Conservation (phyloP, 30 jellyfish, hydroid and myxozoan species). For the Turritopsis rubra region DNA sequence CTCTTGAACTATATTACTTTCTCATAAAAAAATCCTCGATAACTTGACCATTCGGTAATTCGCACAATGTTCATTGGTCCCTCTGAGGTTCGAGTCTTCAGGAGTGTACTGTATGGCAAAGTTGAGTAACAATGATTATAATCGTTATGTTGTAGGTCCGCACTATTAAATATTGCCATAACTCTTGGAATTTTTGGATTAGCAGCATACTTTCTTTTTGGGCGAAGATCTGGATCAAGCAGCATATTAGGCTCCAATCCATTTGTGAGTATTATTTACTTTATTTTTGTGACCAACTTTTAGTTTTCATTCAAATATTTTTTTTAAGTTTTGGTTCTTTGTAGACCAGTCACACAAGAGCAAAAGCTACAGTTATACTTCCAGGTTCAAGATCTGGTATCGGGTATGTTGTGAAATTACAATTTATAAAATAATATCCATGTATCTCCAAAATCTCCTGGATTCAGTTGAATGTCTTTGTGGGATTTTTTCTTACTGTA, state of each 20-base stretch:
- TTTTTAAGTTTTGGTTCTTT: neutral
- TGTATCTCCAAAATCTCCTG: no score
- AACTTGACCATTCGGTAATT: no score
- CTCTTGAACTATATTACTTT: no score
- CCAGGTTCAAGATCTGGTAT: constrained; percentile 72
- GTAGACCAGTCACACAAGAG: constrained; percentile 63
- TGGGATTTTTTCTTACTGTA: neutral
- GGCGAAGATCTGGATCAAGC: constrained; percentile 44
- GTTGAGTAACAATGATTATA: neutral
- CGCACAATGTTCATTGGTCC: no score
- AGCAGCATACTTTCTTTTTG: constrained; percentile 44
- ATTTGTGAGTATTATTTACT: constrained; percentile 40
- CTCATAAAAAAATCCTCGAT: no score
- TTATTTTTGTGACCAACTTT: neutral
- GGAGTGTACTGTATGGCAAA: no score
- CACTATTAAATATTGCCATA: constrained; percentile 28
- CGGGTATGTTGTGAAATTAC: constrained; percentile 47
- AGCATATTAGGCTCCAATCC: constrained; percentile 66
- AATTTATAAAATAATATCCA: no score
- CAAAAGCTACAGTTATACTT: constrained; percentile 72
- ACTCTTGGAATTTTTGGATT: constrained; percentile 48
- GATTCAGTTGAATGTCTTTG: no score
- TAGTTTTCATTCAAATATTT: neutral
- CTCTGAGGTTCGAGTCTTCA: no score
- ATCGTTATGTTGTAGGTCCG: constrained; percentile 18